Conservation (phyloP, 2,888 invertebrate genomes). For the Drosophila mimetica region DNA sequence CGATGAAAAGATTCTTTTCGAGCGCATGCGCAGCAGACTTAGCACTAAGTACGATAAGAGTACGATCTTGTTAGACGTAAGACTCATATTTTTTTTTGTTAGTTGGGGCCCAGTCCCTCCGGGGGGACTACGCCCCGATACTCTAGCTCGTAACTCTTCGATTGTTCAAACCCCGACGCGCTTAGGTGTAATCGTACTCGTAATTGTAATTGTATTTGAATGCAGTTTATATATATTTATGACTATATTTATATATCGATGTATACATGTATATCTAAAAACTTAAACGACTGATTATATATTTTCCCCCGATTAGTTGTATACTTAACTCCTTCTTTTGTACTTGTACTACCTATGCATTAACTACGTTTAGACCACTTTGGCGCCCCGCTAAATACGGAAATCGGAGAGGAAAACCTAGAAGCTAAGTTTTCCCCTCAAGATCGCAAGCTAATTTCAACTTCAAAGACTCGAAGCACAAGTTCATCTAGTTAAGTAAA, state of each 20-base stretch:
- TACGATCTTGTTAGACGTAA: conserved; percentile 35
- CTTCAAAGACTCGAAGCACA: conserved; percentile 75
- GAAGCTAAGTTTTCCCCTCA: conserved; percentile 13
- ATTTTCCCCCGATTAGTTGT: conserved; percentile 69
- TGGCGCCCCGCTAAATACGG: conserved; percentile 43
- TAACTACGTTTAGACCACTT: conserved; percentile 39
- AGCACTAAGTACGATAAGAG: conserved; percentile 24
- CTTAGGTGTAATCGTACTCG: conserved; percentile 26
- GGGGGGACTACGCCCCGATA: conserved; percentile 17
- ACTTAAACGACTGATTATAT: conserved; percentile 76
- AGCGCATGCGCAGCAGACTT: conserved; percentile 32
- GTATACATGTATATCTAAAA: conserved; percentile 64
- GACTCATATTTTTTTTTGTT: conserved; percentile 25
- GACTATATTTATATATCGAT: conserved; percentile 43
- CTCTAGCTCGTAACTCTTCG: conserved; percentile 25
- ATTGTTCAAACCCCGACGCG: conserved; percentile 21
- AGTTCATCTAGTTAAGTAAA: conserved; percentile 61
- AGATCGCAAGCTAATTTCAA: conserved; percentile 35
- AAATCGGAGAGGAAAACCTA: conserved; percentile 2
- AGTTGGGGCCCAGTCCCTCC: conserved; percentile 27
- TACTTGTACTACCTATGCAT: conserved; percentile 37
- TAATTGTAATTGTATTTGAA: conserved; percentile 30
- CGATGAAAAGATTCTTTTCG: conserved; percentile 4
- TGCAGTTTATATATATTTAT: conserved; percentile 41
- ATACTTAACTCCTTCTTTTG: conserved; percentile 31